Percentiles rank a stretch among this genome's conserved stretches.
Evolutionary conservation across 64 coral and sea anemone genomes (phyloP).

Genomic region (Stylophora pistillata): DNA sequence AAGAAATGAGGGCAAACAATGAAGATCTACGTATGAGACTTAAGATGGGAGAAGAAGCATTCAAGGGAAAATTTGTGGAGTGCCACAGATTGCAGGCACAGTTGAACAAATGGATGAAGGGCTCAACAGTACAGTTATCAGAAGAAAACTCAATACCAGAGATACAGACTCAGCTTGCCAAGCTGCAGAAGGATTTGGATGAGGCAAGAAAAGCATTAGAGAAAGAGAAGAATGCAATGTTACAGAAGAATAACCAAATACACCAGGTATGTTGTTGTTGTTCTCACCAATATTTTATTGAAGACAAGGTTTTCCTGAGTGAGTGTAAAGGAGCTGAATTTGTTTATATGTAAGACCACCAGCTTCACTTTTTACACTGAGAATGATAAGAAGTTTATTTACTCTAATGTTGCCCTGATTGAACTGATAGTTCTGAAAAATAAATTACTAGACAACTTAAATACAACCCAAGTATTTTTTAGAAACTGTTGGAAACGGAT

Average conservation of each 20-base stretch:
- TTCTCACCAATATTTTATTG: too few species aligned
- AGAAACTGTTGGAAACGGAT: too few species aligned
- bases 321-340: too few species aligned
- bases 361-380: too few species aligned
- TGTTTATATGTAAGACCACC: too few species aligned
- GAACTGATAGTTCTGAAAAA: too few species aligned
- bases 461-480: too few species aligned
- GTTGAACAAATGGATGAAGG: conserved; percentile 68
- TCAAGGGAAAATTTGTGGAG: conserved; percentile 93
- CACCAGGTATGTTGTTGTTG: conserved; percentile 14
- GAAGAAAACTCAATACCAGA: neutral
- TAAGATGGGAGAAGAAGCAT: conserved; percentile 96
- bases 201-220: conserved; percentile 44
- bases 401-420: too few species aligned
- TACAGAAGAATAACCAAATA: conserved; percentile 39
- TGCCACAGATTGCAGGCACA: conserved; percentile 72
- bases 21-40: conserved; percentile 89
- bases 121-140: conserved; percentile 29
- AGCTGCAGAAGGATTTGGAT: conserved; percentile 35
- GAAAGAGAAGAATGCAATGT: conserved; percentile 5
- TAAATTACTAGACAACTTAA: too few species aligned
- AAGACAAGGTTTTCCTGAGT: too few species aligned
- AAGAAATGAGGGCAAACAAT: conserved; percentile 84
- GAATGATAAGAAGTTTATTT: too few species aligned
- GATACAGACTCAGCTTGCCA: neutral